Percentiles rank a stretch among this genome's conserved stretches.
Evolutionary conservation across 2,113 vertebrate species (phyloP).

Genomic region (Eidolon helvum): DNA sequence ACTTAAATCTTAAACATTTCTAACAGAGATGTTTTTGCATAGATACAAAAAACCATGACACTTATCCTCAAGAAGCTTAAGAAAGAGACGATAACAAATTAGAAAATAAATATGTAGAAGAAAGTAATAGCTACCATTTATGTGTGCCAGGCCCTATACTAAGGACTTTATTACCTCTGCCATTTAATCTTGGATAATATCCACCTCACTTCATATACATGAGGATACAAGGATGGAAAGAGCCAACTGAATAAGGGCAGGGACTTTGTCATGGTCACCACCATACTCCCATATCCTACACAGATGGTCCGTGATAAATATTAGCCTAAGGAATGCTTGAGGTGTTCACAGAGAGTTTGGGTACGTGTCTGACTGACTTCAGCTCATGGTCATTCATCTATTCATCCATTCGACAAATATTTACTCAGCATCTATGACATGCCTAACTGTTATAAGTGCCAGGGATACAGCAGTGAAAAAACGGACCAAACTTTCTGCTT

Average conservation of each 20-base stretch:
- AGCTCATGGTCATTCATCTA: background rate
- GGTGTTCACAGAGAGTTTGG: background rate
- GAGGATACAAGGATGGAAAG: background rate
- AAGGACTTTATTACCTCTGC: background rate
- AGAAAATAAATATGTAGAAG: background rate
- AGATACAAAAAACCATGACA: background rate
- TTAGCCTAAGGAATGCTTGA: background rate
- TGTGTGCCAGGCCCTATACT: background rate
- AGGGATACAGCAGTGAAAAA: background rate
- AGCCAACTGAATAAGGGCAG: background rate
- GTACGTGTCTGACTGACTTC: background rate
- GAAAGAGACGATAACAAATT: background rate
- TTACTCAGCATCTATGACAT: background rate
- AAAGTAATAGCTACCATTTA: background rate
- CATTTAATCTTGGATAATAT: background rate
- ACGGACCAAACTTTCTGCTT: background rate
- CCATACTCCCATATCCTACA: background rate
- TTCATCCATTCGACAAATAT: background rate
- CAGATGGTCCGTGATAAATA: background rate
- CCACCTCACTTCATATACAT: background rate
- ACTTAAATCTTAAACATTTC: background rate
- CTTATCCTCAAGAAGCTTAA: background rate
- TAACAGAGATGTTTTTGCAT: background rate
- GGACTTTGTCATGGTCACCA: background rate
- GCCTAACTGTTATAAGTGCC: background rate